Evolutionary conservation across 2,113 vertebrate genomes (phyloP).

Genomic region (rabbit (Oryctolagus cuniculus)): mOryCun1.1 NC_091434.1:73804001-73804500

Average conservation of each 20-base stretch:
- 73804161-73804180: neutral
- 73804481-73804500: neutral
- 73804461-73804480: neutral
- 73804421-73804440: neutral
- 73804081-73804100: neutral
- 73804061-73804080: neutral
- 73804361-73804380: too few species aligned
- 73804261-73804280: neutral
- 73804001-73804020: neutral
- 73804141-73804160: neutral
- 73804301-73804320: too few species aligned
- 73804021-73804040: neutral
- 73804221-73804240: neutral
- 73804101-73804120: neutral
- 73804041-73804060: neutral
- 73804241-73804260: neutral
- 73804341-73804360: too few species aligned
- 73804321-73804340: too few species aligned
- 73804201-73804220: neutral
- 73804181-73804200: neutral
- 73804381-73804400: too few species aligned
- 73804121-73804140: neutral
- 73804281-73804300: too few species aligned
- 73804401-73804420: too few species aligned
- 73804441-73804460: neutral